A percentile compares a stretch with the other conserved stretches of the same genome.
Evolutionary conservation across 1,140 invertebrate species (phyloP).

Genomic region (Magallana gigas): DNA sequence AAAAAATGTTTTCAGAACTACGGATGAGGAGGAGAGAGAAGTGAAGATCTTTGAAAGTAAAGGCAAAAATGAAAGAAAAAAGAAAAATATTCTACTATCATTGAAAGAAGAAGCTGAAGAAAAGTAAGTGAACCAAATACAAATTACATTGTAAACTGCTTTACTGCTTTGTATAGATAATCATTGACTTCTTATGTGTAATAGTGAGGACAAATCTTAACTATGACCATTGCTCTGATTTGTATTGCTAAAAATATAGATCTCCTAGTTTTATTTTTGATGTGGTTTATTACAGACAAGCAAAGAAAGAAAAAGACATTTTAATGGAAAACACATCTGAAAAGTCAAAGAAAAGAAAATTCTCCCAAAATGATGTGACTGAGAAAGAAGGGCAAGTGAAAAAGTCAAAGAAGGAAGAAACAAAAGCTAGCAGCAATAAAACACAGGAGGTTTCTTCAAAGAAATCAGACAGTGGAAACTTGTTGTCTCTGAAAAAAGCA

Average conservation of each 20-base stretch:
- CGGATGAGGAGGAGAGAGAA: constrained; percentile 90
- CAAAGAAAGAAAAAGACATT: not conserved
- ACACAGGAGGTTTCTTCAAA: not conserved
- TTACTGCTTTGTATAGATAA: too few species aligned
- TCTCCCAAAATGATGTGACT: not conserved
- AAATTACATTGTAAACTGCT: not conserved
- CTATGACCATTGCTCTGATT: too few species aligned
- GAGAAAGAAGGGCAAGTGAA: not conserved
- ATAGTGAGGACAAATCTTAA: too few species aligned
- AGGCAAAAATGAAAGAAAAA: constrained; percentile 89
- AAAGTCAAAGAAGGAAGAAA: not conserved
- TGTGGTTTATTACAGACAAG: not conserved
- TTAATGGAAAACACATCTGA: not conserved
- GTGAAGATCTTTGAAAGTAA: constrained; percentile 88
- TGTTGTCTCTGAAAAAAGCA: not conserved
- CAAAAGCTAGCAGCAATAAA: not conserved
- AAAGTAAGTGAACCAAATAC: constrained; percentile 20
- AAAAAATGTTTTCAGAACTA: constrained; percentile 80
- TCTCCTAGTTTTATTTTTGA: too few species aligned
- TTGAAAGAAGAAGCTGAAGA: constrained; percentile 53
- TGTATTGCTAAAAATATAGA: too few species aligned
- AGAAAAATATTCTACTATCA: constrained; percentile 77
- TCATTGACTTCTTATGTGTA: too few species aligned
- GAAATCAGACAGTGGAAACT: not conserved
- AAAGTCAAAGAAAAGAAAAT: constrained; percentile 8